Conservation (phyloP, 1,140 invertebrate species). For the Parasteatoda tepidariorum region DNA sequence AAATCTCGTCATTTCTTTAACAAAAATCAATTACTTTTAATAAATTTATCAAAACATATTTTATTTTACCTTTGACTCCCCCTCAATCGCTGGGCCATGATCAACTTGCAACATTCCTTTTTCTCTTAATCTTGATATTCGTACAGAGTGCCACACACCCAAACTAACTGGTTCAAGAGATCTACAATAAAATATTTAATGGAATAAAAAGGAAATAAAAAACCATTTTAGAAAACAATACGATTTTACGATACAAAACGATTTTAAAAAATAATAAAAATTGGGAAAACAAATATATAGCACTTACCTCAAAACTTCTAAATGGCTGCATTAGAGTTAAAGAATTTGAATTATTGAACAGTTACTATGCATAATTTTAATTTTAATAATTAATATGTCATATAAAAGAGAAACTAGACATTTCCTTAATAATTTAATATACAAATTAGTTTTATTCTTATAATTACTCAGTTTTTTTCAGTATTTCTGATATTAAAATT, state of each 20-base stretch:
- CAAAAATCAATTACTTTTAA: background rate
- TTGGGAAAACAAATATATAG: background rate
- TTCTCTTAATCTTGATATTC: slow-evolving; percentile 78
- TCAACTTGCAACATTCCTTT: slow-evolving; percentile 83
- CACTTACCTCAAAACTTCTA: slow-evolving; percentile 47
- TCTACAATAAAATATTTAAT: slow-evolving; percentile 19
- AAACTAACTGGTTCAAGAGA: slow-evolving; percentile 69
- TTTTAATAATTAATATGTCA: no score
- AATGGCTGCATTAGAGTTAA: slow-evolving; percentile 1
- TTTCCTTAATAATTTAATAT: no score
- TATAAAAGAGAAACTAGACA: no score
- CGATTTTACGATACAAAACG: background rate
- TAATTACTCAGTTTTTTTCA: no score
- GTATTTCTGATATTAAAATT: no score
- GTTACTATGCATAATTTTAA: no score
- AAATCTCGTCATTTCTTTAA: no score
- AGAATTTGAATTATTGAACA: background rate
- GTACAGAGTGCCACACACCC: slow-evolving; percentile 84
- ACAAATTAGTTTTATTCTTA: no score
- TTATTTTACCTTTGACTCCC: slow-evolving; percentile 39
- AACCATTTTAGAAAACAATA: background rate
- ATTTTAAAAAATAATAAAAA: background rate
- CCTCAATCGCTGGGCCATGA: slow-evolving; percentile 71
- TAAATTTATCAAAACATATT: background rate
- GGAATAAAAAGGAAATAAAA: background rate